Base-by-base conservation (phyloP, 2,113 vertebrate genomes). In the Meles meles region DNA sequence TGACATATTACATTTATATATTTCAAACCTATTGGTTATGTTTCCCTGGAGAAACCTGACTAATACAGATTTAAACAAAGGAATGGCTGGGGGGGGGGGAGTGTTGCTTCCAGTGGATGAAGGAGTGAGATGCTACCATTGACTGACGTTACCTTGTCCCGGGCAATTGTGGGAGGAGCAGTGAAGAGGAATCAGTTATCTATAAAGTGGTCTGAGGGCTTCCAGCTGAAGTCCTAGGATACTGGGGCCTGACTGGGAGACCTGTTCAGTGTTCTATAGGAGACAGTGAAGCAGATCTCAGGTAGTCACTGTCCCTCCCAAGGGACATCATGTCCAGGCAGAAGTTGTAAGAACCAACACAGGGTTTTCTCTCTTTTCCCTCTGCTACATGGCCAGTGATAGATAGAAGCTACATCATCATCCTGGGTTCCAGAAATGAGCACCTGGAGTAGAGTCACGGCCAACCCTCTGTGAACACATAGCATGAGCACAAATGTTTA, bases 381-480 rank as follows among this genome's bases (percentile, higher is more conserved):
- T 86, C 37, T 59, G 55, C 27, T 25, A 1, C 23, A 14, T 12
- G 13, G 3, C 5, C 25, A 23, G 12, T 3, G 18, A 13, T 6
- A 23, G 3, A 23, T 2, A 37, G 14, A 72, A 49, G 14, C 21
- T 71, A 12, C 11, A 0, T 2, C 20, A 20, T 29, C 17, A 57
- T 6, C 3, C 27, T 34, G 52, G 31, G 14, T 55, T 11, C 65
- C 76, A 8, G 7, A 44, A 79, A 23, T 59, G 37, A 61, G 25
- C 2, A 3, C 2, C 5, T 65, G 31, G 29, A 15, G 0, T 2
- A 86, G n/a, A 37, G 15, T 27, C 34, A 47, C 0, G 27, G 72
- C 5, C 37, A 23, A 20, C 0, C 25, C 25, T 47, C 29, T 3
- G 3, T 7, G 52, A 23, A 39, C 27, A 25, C 8, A 23, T 0